A percentile compares a stretch with the other conserved stretches of the same genome.
These are phyloP conservation scores for Micrasema longulum DNA, from an alignment of 1,140 invertebrate species.

Conservation along the genomic window DNA sequence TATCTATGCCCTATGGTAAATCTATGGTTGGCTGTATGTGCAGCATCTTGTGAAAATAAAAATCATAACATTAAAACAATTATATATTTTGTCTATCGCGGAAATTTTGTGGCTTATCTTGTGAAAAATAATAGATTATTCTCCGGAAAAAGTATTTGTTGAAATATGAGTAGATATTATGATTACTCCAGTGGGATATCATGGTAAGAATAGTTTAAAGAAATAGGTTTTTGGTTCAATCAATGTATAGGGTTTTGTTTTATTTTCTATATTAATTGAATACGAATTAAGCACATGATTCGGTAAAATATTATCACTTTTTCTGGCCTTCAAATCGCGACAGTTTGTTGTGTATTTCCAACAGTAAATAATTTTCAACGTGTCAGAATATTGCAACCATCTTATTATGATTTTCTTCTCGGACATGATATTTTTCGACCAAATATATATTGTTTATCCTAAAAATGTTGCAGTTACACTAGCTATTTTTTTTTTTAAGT, in stretches of 20 bases:
- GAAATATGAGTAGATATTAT: slow-evolving; percentile 67
- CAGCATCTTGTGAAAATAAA: background rate
- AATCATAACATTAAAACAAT: slow-evolving; percentile 31
- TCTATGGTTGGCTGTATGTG: background rate
- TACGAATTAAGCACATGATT: background rate
- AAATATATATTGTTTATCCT: too few relatives aligned
- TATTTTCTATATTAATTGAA: slow-evolving; percentile 1
- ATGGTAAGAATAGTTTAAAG: slow-evolving; percentile 61
- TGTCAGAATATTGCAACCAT: slow-evolving; percentile 19
- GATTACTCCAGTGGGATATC: slow-evolving; percentile 68
- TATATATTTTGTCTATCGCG: slow-evolving; percentile 1
- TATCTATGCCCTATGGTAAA: too few relatives aligned
- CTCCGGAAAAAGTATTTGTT: background rate
- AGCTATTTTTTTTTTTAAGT: too few relatives aligned
- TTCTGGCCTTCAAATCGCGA: too few relatives aligned
- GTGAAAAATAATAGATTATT: background rate
- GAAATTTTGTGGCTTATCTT: background rate
- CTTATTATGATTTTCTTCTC: too few relatives aligned
- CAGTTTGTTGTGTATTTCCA: background rate
- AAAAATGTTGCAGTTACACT: too few relatives aligned
- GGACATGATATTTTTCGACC: too few relatives aligned
- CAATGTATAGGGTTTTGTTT: slow-evolving; percentile 47
- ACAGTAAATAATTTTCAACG: slow-evolving; percentile 23
- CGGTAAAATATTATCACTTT: too few relatives aligned
- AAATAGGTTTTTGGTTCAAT: slow-evolving; percentile 46